A percentile compares a stretch with the other conserved stretches of the same genome.
Conservation (phyloP, 2,888 invertebrate species). For the Acrobasis suavella region DNA sequence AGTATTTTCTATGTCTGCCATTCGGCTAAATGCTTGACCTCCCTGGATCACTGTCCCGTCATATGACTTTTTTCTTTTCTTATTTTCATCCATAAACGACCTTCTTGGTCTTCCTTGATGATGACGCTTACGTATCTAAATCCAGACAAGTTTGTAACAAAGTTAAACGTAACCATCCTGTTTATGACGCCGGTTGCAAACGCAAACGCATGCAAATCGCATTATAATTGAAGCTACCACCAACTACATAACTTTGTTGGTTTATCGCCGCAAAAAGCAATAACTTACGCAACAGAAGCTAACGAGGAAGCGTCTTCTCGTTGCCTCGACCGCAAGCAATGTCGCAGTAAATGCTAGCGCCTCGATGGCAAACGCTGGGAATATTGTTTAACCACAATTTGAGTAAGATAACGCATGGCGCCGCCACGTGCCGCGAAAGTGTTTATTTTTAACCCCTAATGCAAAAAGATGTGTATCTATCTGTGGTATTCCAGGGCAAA, state of each 20-base stretch:
- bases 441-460: neutral
- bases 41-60: no score
- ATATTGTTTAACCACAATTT: constrained; percentile 24
- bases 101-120: no score
- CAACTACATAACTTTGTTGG: neutral
- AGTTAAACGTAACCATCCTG: neutral
- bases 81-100: no score
- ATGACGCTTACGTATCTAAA: neutral
- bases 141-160: neutral
- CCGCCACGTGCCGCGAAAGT: constrained; percentile 23
- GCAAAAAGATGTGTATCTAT: no score
- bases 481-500: no score
- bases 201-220: constrained; percentile 2
- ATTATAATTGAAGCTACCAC: neutral
- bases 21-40: no score
- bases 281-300: constrained; percentile 15
- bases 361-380: constrained; percentile 1
- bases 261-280: constrained; percentile 18
- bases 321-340: constrained; percentile 17
- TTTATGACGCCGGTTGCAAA: neutral
- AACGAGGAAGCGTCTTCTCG: constrained; percentile 14
- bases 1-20: no score
- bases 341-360: constrained; percentile 17
- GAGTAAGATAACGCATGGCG: constrained; percentile 14
- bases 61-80: no score